Evolutionary conservation across 2,113 vertebrate species (phyloP), one percentile per base, ranked within the genome.

Genomic region (Heterochromis multidens): DNA sequence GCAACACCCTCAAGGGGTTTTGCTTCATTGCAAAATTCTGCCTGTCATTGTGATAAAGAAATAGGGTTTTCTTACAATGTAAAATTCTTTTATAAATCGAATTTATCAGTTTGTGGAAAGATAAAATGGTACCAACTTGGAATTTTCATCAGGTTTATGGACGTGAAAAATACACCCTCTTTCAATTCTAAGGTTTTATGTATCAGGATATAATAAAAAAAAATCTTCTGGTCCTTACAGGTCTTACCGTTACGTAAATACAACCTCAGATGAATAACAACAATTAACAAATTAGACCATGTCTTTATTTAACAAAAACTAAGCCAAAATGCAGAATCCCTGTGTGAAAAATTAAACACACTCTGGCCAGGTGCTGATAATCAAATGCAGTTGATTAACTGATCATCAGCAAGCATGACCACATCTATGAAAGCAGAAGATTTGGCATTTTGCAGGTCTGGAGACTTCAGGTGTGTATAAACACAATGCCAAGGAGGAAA

Each of bases 21-120:
- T 76, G 62, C 82, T 84, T 89, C 78, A 83, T 58, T 86, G 74
- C 33, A 81, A 65, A 67, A 80, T 19, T 43, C n/a, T 17, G 79
- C 46, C 65, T 58, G 43, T 27, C 72, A 43, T 25, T 79, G 61
- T 84, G 62, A 80, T 57, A 14, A 61, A 57, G 79, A 79, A 84
- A 84, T 35, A 17, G 29, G 0, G 16, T 13, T 33, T 54, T 78
- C 8, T 40, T 78, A 70, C n/a, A 78, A 25, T 16, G 13, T 3
- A 27, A 57, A 62, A 61, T 80, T 40, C 1, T 79, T 90, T 63
- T 2, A 21, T 60, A 59, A 46, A 60, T 29, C 1, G 2, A 5
- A 70, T 78, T 14, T 25, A 70, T 35, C 7, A 79, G 57, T 17
- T 72, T 72, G 40, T 21, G 5, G 25, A 72, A 49, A 25, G 23